These are phyloP conservation scores for Entelurus aequoreus DNA, from an alignment of 2,113 vertebrate species.

Conservation along the genomic window DNA sequence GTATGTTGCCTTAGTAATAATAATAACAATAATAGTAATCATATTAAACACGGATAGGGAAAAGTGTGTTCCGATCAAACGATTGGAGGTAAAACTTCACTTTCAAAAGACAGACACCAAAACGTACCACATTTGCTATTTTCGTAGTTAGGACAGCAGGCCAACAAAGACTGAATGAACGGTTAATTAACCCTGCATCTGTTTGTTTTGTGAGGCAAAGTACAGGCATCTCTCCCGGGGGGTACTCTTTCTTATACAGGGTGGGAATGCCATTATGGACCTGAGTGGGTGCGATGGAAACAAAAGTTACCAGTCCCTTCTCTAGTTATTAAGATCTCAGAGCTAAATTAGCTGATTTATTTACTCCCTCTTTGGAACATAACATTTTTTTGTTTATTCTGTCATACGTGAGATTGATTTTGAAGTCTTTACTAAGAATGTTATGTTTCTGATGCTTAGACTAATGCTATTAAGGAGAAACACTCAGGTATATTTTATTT, in stretches of 20 bases:
- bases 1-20: too few relatives aligned
- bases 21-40: too few relatives aligned
- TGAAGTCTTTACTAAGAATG: conserved; percentile 27
- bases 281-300: conserved; percentile 81
- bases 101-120: conserved; percentile 15
- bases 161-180: conserved; percentile 85
- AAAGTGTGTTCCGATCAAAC: too few relatives aligned
- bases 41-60: too few relatives aligned
- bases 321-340: conserved; percentile 85
- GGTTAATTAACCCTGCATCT: conserved; percentile 99
- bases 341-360: conserved; percentile 98
- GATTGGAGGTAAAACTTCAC: background rate
- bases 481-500: background rate
- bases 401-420: conserved; percentile 71
- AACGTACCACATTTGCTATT: conserved; percentile 36
- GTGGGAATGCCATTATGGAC: conserved; percentile 74
- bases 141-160: conserved; percentile 52
- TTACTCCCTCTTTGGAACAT: conserved; percentile 75
- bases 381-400: conserved; percentile 73
- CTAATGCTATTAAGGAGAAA: background rate
- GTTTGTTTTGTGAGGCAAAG: conserved; percentile 93
- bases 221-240: conserved; percentile 73
- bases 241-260: conserved; percentile 87
- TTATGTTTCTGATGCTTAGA: background rate
- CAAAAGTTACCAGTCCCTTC: conserved; percentile 51